Conservation (phyloP, 2,797 vertebrate species). For the Sebastes kiyomatsui region DNA sequence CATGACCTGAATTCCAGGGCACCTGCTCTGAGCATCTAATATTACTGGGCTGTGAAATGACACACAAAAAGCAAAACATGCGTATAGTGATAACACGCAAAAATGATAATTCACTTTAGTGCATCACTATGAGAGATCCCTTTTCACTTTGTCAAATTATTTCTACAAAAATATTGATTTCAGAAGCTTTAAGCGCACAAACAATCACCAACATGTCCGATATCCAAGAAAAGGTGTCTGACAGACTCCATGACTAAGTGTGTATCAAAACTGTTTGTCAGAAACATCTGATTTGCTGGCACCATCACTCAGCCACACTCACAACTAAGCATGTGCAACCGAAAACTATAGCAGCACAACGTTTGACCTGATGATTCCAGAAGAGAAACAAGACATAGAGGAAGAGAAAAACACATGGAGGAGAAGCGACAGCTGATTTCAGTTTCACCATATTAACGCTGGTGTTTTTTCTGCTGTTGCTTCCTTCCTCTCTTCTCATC, state of each 20-base stretch:
- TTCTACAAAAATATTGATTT: background rate
- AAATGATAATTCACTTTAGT: no score
- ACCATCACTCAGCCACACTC: background rate
- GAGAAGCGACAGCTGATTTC: constrained; percentile 28
- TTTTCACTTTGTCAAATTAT: no score
- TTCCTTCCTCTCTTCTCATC: constrained; percentile 28
- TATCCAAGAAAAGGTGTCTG: background rate
- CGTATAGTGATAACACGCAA: no score
- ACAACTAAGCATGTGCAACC: background rate
- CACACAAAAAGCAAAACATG: no score
- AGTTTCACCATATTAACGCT: constrained; percentile 24
- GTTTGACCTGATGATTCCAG: background rate
- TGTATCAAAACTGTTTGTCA: background rate
- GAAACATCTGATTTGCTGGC: background rate
- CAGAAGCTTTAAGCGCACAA: background rate
- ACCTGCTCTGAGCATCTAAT: no score
- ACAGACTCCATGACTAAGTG: background rate
- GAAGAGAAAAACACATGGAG: background rate
- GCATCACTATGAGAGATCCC: background rate
- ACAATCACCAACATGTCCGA: background rate
- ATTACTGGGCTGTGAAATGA: no score
- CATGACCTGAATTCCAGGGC: no score
- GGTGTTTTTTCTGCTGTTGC: constrained; percentile 11
- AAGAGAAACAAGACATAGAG: background rate
- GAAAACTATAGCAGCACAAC: background rate